Evolutionary conservation across 2,888 invertebrate species (phyloP).

Genomic region (Seladonia tumulorum): DNA sequence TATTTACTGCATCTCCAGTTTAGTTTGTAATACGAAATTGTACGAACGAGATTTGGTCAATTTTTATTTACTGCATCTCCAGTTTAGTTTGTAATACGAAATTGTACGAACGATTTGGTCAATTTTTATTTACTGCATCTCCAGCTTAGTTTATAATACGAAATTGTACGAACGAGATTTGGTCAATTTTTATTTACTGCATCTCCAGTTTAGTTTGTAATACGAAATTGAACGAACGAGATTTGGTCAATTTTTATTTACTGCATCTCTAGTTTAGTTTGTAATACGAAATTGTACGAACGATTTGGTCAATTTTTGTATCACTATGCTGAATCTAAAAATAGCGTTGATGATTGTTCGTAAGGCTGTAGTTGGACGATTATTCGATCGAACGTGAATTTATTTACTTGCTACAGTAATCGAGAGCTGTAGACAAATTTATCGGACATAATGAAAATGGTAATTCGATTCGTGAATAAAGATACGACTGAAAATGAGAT

Average conservation of each 20-base stretch:
- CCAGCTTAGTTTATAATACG: neutral
- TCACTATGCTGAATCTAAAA: neutral
- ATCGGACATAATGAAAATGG: neutral
- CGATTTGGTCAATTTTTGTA: neutral
- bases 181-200: neutral
- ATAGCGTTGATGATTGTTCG: neutral
- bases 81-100: neutral
- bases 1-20: neutral
- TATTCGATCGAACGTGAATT: neutral
- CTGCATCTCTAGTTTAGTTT: neutral
- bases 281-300: neutral
- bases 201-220: neutral
- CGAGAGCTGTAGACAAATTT: neutral
- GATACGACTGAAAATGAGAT: neutral
- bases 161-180: neutral
- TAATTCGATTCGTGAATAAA: slow-evolving; percentile 1
- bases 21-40: neutral
- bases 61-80: neutral
- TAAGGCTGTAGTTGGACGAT: neutral
- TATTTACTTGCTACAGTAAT: neutral
- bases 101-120: neutral
- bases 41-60: neutral
- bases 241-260: too few relatives aligned
- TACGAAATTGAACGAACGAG: neutral
- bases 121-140: neutral